Evolutionary conservation across 2,113 vertebrate genomes (phyloP), one percentile per base, ranked within the genome.

Genomic region (Oryzias javanicus): DNA sequence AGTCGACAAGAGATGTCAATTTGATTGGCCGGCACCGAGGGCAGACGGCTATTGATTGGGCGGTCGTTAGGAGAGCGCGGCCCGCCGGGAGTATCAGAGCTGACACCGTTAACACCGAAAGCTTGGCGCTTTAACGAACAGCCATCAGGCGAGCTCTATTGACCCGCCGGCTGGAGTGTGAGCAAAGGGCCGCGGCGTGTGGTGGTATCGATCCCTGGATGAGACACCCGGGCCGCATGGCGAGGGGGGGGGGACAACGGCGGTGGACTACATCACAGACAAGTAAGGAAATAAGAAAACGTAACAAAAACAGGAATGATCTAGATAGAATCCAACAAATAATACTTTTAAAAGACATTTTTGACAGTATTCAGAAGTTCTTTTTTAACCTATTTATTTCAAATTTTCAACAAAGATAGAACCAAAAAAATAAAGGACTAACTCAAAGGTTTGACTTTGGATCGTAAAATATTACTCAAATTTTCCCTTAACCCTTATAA

Each of bases 41-140:
- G 61, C 77, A 78, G 78, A 59, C 55, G 69, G 73, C 50, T 82
- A 91, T 90, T 49, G 78, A 89, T 87, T 74, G 86, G 77, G 52
- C 18, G 76, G 83, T 90, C 82, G 79, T 91, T 89, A 90, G 76
- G 72, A 83, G 78, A 51, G 82, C 69, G 70, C 8, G 74, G 72
- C 71, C 55, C 74, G 47, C 70, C 29, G 80, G 82, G 82, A 85
- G 82, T 76, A 86, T 86, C 74, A 29, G 76, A 59, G 12, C 81
- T 70, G 83, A 86, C 82, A 66, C 80, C 24, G 80, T 85, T 90
- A 89, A 81, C 84, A 72, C 67, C 45, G 17, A 66, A 22, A 27
- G 56, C 64, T 19, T 55, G 50, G 70, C 87, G 87, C 77, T 82
- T 82, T 89, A 90, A 87, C 73, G 54, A 87, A 79, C 52, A 53